phyloP scores from a whole-genome alignment of 2,888 invertebrate species.

The Pegoplata infirma region DNA sequence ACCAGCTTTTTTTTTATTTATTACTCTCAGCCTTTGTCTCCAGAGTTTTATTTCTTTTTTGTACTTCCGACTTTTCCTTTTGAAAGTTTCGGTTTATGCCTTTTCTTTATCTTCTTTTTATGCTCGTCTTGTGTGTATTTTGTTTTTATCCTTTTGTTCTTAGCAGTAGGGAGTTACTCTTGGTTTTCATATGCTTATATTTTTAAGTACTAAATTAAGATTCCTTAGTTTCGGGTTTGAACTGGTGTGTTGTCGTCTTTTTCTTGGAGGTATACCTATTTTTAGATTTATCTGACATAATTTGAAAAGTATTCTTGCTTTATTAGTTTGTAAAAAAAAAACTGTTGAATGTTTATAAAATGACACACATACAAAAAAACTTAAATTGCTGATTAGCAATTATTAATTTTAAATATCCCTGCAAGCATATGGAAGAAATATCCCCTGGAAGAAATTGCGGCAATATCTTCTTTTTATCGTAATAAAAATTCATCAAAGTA shows the following conservation, averaged over 20 bases:
- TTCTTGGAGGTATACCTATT: not conserved
- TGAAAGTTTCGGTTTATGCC: too few relatives aligned
- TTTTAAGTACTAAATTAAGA: too few relatives aligned
- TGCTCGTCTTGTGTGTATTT: not conserved
- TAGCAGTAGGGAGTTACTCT: not conserved
- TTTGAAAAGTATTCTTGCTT: not conserved
- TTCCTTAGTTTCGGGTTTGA: too few relatives aligned
- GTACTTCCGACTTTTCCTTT: not conserved
- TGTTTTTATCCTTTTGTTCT: not conserved
- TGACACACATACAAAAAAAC: not conserved
- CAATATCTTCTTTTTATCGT: too few relatives aligned
- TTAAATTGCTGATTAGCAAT: not conserved
- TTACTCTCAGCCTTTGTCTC: not conserved
- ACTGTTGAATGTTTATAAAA: not conserved
- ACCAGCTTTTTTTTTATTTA: not conserved
- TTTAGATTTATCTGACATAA: not conserved
- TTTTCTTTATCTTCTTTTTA: not conserved
- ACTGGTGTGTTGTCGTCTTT: not conserved
- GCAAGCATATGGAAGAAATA: not conserved
- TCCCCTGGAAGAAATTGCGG: too few relatives aligned
- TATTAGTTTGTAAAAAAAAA: not conserved
- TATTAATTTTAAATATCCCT: not conserved
- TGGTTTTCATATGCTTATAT: not conserved
- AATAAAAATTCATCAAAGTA: too few relatives aligned
- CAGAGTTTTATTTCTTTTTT: not conserved